Evolutionary conservation across 2,797 vertebrate genomes (phyloP), one percentile per base, ranked within the genome.

Genomic region (Takifugu ocellatus): DNA sequence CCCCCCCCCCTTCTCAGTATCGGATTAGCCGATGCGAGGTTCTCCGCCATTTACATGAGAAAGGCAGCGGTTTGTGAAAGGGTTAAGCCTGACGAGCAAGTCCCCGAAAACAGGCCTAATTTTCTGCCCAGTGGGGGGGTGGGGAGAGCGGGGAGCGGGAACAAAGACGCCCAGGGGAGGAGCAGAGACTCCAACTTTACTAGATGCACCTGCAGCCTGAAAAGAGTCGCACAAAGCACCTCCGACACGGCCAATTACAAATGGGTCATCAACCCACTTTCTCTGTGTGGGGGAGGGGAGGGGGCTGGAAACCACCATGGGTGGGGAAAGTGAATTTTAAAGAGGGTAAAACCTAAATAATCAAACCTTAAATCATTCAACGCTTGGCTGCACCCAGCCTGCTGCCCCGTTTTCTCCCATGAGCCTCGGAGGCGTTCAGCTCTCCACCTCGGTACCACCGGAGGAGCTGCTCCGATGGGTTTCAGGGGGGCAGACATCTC

Each of bases 181-280:
- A 81, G 87, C 78, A 63, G 83, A 78, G 84, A 82, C 85, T 88
- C 82, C 68, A 77, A 86, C 88, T 93, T 92, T 91, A 92, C 90
- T 89, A 87, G 87, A 83, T 87, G 90, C 91, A 93, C 91, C 91
- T 93, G 91, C 91, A 82, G 87, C 75, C 88, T 92, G 89, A 91
- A 93, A 90, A 89, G 89, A 81, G 53, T 25, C 52, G 82, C 84
- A 92, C 90, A 92, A 92, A 88, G 85, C 74, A 85, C 79, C 84
- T 86, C 85, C 75, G 91, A 92, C 91, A 91, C 88, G 86, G 88
- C 89, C 91, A 92, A 92, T 92, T 92, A 92, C 83, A 78, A 78
- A 67, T 76, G 79, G 80, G 69, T 78, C 77, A 82, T 84, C 83
- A 82, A 84, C 77, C 81, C 77, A 84, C 82, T 86, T 88, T 90